Evolutionary conservation across 2,888 invertebrate species (phyloP), one percentile per base, ranked within the genome.

Genomic region (Malacosoma neustria): DNA sequence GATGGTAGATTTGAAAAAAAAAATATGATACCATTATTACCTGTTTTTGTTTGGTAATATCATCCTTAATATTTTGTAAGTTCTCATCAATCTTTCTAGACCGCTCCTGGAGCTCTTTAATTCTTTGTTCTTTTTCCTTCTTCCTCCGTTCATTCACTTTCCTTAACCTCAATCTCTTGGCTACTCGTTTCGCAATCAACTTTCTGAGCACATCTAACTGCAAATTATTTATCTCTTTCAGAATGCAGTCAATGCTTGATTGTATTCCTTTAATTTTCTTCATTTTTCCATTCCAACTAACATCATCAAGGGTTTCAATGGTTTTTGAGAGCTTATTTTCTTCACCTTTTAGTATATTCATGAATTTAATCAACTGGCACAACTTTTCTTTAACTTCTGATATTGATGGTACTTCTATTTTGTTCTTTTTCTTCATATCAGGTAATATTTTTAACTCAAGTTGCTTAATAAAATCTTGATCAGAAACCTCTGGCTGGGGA

Each of bases 61-160:
- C 84, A 55, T 90, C 89, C 50, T 89, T 88, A 59, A 90, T 89
- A 41, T 87, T 87, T 45, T 89, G 87, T 42, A 92, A 73, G 86
- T 92, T 91, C 33, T 88, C 86, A 73, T 93, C 91, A 48, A 91
- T 90, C 45, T 88, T 80, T 37, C 88, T 74, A 40, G 92, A 89
- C 36, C 84, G 71, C 48, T 88, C 87, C 43, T 77, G 63, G 38
- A 82, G 66, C 31, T 72, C 68, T 42, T 76, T 79, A 1, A 58
- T 47, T 41, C 66, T 66, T 6, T 74, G 68, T 45, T 73, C 61
- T 47, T 81, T 87, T 32, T 76, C 72, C 11, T 48, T 56, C 37
- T 75, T 75, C 31, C 51, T 57, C 35, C 72, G 72, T 29, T 61
- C 52, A 22, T 69, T 61, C 32, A 73, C 67, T 60, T 82, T 77